These are phyloP conservation scores for Thunnus thynnus DNA, from an alignment of 2,113 vertebrate species.

Conservation along the genomic window DNA sequence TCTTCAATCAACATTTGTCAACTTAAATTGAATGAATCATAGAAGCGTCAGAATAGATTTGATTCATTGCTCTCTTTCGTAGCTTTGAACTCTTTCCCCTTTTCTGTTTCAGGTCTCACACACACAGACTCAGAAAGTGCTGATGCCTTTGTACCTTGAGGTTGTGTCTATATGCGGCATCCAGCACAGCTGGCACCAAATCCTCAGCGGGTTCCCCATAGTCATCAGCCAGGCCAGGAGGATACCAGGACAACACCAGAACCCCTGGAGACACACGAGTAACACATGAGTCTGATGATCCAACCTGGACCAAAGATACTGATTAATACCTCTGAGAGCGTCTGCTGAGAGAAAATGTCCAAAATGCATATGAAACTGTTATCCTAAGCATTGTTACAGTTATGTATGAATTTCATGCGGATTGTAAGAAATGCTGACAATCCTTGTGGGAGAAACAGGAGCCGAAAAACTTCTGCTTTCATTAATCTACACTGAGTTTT, in stretches of 20 bases:
- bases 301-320: not conserved
- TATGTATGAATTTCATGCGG: constrained; percentile 6
- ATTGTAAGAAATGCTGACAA: constrained; percentile 22
- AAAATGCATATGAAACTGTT: not conserved
- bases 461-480: constrained; percentile 14
- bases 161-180: constrained; percentile 89
- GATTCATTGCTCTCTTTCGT: constrained; percentile 24
- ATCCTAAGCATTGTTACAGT: not conserved
- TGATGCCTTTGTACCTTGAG: constrained; percentile 87
- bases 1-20: not conserved
- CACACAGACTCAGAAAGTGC: constrained; percentile 32
- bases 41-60: constrained; percentile 13
- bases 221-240: constrained; percentile 90
- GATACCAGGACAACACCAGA: constrained; percentile 93
- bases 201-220: constrained; percentile 90
- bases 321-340: constrained; percentile 6
- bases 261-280: constrained; percentile 82
- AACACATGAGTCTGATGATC: constrained; percentile 3
- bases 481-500: constrained; percentile 5
- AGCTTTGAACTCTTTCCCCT: not conserved
- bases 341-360: not conserved
- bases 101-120: not conserved
- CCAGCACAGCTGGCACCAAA: constrained; percentile 89
- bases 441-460: not conserved
- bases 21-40: constrained; percentile 6